phyloP scores from a whole-genome alignment of 2,113 vertebrate species.

The Apeltes quadracus region DNA sequence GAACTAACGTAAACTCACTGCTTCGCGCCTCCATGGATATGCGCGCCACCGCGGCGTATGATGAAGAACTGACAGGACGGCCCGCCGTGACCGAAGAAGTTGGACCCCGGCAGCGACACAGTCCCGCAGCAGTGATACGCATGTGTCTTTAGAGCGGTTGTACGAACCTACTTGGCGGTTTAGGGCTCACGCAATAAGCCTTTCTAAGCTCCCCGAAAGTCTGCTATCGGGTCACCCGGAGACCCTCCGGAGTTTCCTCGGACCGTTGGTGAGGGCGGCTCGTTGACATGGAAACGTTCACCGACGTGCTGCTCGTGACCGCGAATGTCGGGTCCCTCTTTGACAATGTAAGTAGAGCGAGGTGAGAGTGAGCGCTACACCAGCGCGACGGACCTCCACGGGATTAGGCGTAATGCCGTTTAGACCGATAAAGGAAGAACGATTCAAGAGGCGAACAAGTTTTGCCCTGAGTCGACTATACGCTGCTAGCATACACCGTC shows the following conservation, averaged over 20 bases:
- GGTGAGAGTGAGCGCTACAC: neutral
- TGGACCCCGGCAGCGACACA: slow-evolving; percentile 18
- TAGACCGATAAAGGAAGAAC: neutral
- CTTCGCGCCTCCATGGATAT: slow-evolving; percentile 34
- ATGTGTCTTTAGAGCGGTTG: neutral
- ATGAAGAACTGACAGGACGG: slow-evolving; percentile 29
- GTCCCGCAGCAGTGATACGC: slow-evolving; percentile 17
- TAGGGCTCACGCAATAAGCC: slow-evolving; percentile 30
- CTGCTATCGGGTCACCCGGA: slow-evolving; percentile 5
- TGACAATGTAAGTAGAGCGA: slow-evolving; percentile 82
- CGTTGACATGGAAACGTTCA: slow-evolving; percentile 76
- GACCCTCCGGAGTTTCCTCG: slow-evolving; percentile 47
- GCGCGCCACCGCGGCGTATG: slow-evolving; percentile 12
- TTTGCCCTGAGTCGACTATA: neutral
- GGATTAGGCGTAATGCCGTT: slow-evolving; percentile 16
- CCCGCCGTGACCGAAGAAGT: slow-evolving; percentile 46
- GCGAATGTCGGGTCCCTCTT: slow-evolving; percentile 86
- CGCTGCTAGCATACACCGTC: neutral
- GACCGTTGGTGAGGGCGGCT: slow-evolving; percentile 43
- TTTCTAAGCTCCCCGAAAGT: slow-evolving; percentile 32
- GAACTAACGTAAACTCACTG: neutral
- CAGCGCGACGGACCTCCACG: neutral
- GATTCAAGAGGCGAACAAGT: neutral
- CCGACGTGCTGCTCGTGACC: slow-evolving; percentile 81
- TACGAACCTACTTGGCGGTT: neutral